Conservation (phyloP, 1,140 invertebrate species). For the Vanessa tameamea region DNA sequence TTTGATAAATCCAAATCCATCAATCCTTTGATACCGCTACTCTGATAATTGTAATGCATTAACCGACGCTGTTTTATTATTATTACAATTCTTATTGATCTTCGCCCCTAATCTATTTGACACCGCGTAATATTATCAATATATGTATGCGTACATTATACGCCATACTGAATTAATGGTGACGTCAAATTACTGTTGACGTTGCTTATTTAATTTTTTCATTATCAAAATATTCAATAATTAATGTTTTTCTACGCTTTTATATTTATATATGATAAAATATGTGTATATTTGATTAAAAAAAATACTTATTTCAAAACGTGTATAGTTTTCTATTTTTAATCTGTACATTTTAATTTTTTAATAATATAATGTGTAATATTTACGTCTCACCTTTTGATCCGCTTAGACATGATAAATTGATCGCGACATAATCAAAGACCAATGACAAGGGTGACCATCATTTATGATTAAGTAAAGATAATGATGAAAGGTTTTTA, state of each 20-base stretch:
- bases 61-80: not conserved
- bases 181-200: too few relatives aligned
- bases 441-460: slow-evolving; percentile 6
- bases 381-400: not conserved
- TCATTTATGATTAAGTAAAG: not conserved
- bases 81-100: not conserved
- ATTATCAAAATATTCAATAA: too few relatives aligned
- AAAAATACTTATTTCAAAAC: too few relatives aligned
- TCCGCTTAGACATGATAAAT: slow-evolving; percentile 12
- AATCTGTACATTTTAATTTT: not conserved
- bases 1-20: not conserved
- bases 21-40: not conserved
- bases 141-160: not conserved
- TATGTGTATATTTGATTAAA: too few relatives aligned
- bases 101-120: not conserved
- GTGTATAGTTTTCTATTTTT: too few relatives aligned
- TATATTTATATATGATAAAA: too few relatives aligned
- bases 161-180: too few relatives aligned
- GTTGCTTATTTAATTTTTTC: too few relatives aligned
- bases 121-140: not conserved
- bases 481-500: not conserved
- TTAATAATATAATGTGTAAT: not conserved
- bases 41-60: not conserved
- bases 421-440: slow-evolving; percentile 11
- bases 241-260: too few relatives aligned